Percentiles rank a stretch among this genome's conserved stretches.
These are phyloP conservation scores for Nothoprocta pentlandii DNA, from an alignment of 2,113 vertebrate species.

Conservation along the genomic window DNA sequence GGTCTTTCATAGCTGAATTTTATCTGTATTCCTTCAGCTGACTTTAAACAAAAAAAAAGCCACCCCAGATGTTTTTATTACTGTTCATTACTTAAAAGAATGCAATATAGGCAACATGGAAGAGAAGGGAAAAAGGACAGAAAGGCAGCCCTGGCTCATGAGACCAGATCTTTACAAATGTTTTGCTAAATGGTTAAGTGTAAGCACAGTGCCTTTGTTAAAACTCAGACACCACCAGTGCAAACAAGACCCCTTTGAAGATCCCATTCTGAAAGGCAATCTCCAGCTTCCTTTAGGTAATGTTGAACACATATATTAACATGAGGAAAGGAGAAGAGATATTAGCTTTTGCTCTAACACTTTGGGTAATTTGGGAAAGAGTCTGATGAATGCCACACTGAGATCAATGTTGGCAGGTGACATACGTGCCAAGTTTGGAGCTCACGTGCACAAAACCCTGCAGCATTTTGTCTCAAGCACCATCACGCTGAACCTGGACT, in stretches of 20 bases:
- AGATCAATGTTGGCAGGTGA: background rate
- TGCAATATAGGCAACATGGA: rapidly evolving
- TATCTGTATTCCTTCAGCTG: constrained; percentile 32
- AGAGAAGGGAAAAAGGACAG: background rate
- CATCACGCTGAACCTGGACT: background rate
- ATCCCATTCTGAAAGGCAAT: background rate
- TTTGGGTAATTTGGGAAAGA: background rate
- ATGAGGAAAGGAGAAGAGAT: background rate
- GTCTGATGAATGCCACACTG: background rate
- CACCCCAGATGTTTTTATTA: constrained; percentile 40
- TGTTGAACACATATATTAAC: background rate
- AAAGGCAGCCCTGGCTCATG: background rate
- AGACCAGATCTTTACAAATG: background rate
- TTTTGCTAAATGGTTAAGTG: background rate
- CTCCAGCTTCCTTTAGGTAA: background rate
- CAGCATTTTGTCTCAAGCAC: background rate
- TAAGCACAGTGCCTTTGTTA: background rate
- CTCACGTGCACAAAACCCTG: background rate
- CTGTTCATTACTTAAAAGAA: background rate
- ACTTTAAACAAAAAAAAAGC: background rate
- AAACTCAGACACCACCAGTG: rapidly evolving
- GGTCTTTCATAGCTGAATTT: background rate
- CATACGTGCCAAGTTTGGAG: rapidly evolving
- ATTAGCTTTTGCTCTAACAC: background rate
- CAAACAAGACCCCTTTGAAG: background rate